Evolutionary conservation across 2,113 vertebrate species (phyloP), one percentile per base, ranked within the genome.

Genomic region (Dicrurus megarhynchus): DNA sequence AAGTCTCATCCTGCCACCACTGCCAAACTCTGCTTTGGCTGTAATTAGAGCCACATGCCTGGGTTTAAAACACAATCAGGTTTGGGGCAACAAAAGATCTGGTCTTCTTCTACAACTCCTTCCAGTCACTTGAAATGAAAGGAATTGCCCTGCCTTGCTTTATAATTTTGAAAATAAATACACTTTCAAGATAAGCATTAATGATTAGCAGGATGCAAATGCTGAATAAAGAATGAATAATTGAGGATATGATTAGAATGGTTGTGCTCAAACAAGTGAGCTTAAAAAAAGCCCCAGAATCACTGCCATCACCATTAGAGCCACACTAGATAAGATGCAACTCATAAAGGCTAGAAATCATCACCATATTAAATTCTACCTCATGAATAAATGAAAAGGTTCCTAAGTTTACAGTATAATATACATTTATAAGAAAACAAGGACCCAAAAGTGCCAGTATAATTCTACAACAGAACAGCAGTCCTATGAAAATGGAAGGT

Each of bases 331-430:
- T 70, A 97, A 98, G 96, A 87, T 90, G 95, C 90, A 94, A 97
- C 97, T 98, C 97, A 96, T 98, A 98, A 97, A 98, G 96, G 87
- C 79, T 68, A 90, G 95, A 97, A 97, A 97, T 97, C 97, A 97
- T 96, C 96, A 93, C 90, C 78, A 90, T 95, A 98, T 98, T 98
- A 98, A 98, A 98, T 98, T 94, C 95, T 89, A 71, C 78, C 96
- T 98, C 97, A 98, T 98, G 97, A 98, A 98, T 98, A 98, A 98
- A 94, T 98, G 67, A 98, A 98, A 95, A 97, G 94, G 84, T 92
- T 96, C 91, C 97, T 95, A 97, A 98, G 97, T 98, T 98, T 98
- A 97, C 97, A 97, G 96, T 87, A 93, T 95, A 98, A 98, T 97
- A 97, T 97, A 97, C 97, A 97, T 97, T 97, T 97, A 97, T 97